These are phyloP conservation scores for Fratercula arctica DNA, from an alignment of 2,797 vertebrate genomes.

Conservation along the genomic window DNA sequence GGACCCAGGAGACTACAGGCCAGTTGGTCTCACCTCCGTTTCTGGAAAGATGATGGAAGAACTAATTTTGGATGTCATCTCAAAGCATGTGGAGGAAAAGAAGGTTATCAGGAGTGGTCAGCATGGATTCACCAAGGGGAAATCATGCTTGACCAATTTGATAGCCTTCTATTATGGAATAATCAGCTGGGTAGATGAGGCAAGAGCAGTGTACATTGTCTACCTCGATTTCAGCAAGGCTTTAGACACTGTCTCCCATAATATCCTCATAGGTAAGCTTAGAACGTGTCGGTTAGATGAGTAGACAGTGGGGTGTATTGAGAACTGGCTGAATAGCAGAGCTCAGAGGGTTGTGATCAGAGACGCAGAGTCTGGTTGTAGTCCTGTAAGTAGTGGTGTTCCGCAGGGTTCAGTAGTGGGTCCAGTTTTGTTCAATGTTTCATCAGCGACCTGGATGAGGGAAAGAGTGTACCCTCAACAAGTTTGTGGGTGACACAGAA, in stretches of 20 bases:
- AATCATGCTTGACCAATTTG: background rate
- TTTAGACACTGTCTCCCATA: background rate
- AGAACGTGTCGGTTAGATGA: background rate
- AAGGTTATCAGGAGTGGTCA: background rate
- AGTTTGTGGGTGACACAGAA: background rate
- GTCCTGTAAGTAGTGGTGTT: background rate
- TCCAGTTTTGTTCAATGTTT: background rate
- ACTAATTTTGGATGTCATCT: background rate
- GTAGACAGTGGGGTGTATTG: background rate
- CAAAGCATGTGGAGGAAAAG: background rate
- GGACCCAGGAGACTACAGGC: background rate
- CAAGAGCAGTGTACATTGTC: background rate
- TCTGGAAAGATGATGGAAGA: background rate
- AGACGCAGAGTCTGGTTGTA: background rate
- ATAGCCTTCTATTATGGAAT: background rate
- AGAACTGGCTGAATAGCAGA: background rate
- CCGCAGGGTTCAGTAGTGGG: background rate
- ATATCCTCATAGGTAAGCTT: background rate
- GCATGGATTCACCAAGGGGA: background rate
- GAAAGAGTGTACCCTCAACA: background rate
- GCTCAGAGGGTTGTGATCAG: background rate
- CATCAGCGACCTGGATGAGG: background rate
- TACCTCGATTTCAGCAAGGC: background rate
- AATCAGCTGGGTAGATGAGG: background rate
- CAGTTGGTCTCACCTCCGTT: background rate